Evolutionary conservation across 1,140 invertebrate species (phyloP).

Genomic region (Goniozus legneri): DNA sequence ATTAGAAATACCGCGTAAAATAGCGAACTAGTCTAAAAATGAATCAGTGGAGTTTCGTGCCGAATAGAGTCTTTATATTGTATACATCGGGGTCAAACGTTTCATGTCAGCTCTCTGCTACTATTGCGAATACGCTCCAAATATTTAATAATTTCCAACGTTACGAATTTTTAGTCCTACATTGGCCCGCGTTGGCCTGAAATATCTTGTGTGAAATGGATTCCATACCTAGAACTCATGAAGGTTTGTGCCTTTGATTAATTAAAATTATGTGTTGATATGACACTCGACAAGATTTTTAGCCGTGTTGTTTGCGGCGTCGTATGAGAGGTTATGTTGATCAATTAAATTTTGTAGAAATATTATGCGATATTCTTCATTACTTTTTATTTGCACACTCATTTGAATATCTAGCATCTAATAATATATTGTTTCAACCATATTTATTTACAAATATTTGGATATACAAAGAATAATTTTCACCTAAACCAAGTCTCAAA

Average conservation of each 20-base stretch:
- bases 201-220: conserved; percentile 57
- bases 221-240: conserved; percentile 73
- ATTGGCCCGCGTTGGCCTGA: background rate
- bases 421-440: conserved; percentile 2
- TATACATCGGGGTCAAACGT: background rate
- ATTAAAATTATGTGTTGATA: background rate
- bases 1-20: too few species aligned
- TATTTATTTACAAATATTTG: conserved; percentile 5
- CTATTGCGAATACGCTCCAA: background rate
- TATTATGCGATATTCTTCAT: conserved; percentile 1
- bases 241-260: conserved; percentile 54
- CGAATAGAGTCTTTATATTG: background rate
- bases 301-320: too few species aligned
- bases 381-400: too few species aligned
- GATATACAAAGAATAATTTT: background rate
- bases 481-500: background rate
- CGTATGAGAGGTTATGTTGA: conserved; percentile 20
- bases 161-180: background rate
- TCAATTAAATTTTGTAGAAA: conserved; percentile 13
- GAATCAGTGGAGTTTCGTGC: background rate
- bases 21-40: background rate
- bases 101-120: background rate
- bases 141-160: background rate
- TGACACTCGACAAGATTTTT: conserved; percentile 1
- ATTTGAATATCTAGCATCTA: too few species aligned